Evolutionary conservation across 2,888 invertebrate genomes (phyloP), one percentile per base, ranked within the genome.

Genomic region (Limnephilus rhombicus): DNA sequence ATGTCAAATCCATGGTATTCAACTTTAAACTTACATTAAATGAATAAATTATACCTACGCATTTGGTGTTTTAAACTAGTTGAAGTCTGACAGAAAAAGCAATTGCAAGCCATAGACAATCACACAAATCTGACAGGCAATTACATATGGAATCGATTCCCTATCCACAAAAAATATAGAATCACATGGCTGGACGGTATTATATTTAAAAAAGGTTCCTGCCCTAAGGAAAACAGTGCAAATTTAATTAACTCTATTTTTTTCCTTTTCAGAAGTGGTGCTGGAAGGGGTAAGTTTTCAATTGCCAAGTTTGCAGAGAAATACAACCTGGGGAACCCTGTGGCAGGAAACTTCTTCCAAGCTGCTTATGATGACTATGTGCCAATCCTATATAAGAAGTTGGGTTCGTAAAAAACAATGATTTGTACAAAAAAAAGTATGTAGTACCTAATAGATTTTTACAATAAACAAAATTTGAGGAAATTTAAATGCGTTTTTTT

Each of bases 291-390:
- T 0, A 94, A 94, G 41, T 96, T 96, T 94, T 95, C 95, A 24
- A 95, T 96, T 90, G 94, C 95, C 92, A 95, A 94, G 91, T 95
- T 95, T 29, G 95, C 95, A 0, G 94, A 94, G 29, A 95, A 95
- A 88, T 95, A 95, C 92, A 94, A 94, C 92, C 94, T 95, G 85
- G 95, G 95, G 85, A 95, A 95, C 12, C 95, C 95, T 0, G 94
- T 95, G 37, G 95, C 95, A 88, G 95, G 95, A 3, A 95, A 95
- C 87, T 95, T 94, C 91, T 94, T 95, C 94, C 93, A 83, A 91
- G 95, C 94, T 4, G 93, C 95, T 92, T 95, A 94, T 91, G 95
- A 95, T 92, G 94, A 95, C 88, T 96, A 95, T 94, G 96, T 96
- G 15, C 95, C 96, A n/a, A 94, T 94, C 53, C 94, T 96, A 85